Percentiles rank a stretch among this genome's conserved stretches.
Evolutionary conservation across 2,797 vertebrate genomes (phyloP).

Genomic region (Gephyroberyx darwinii): DNA sequence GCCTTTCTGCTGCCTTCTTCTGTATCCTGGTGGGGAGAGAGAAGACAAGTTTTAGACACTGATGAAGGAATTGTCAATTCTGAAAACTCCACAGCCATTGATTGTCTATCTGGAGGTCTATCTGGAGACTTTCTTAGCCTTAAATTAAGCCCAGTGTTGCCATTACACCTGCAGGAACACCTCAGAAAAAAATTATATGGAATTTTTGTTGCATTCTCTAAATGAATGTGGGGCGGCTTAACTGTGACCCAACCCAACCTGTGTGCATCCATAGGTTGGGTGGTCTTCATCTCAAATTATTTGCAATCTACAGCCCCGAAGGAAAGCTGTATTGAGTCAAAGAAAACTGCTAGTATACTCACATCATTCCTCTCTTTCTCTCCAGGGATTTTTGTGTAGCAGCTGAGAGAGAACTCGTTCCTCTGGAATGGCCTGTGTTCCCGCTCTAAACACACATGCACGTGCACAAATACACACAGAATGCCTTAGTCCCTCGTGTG

Average conservation of each 20-base stretch:
- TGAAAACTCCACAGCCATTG: background rate
- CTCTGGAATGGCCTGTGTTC: slow-evolving; percentile 15
- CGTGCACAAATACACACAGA: slow-evolving; percentile 13
- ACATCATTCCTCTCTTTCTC: slow-evolving; percentile 78
- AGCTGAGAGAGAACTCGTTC: slow-evolving; percentile 72
- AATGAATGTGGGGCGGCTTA: background rate
- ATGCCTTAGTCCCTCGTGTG: background rate
- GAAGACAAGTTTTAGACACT: slow-evolving; percentile 19
- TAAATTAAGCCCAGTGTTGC: slow-evolving; percentile 24
- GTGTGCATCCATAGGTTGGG: background rate
- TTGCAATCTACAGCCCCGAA: background rate
- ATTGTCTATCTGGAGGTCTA: background rate
- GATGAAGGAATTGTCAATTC: slow-evolving; percentile 7
- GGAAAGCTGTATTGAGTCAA: background rate
- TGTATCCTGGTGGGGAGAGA: slow-evolving; percentile 63
- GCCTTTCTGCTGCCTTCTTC: slow-evolving; percentile 58
- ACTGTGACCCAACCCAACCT: background rate
- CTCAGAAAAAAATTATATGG: slow-evolving; percentile 7
- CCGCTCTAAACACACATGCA: slow-evolving; percentile 53
- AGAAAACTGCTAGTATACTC: slow-evolving; percentile 53
- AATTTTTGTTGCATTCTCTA: background rate
- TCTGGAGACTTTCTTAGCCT: background rate
- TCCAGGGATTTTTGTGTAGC: slow-evolving; percentile 81
- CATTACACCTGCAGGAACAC: background rate
- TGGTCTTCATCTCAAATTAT: background rate